Conservation (phyloP, 2,888 invertebrate species). For the Actias luna region DNA sequence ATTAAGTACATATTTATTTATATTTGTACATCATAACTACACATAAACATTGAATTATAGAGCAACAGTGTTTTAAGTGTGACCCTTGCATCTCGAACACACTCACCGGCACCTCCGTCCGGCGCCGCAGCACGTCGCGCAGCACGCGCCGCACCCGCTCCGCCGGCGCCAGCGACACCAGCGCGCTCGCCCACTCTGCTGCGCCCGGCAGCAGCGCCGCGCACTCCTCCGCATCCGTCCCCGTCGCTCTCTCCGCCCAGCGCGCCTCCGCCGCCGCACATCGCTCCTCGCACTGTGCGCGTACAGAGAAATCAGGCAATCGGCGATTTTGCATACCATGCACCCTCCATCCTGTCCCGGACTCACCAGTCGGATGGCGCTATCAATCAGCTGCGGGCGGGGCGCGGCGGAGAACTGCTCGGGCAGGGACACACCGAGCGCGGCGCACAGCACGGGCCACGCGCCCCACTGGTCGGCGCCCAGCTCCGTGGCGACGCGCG, state of each 20-base stretch:
- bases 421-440: conserved; percentile 32
- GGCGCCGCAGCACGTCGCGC: conserved; percentile 24
- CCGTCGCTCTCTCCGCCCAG: conserved; percentile 22
- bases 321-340: no score
- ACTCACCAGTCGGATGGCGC: conserved; percentile 23
- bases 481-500: conserved; percentile 35
- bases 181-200: conserved; percentile 16
- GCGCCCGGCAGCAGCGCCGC: conserved; percentile 18
- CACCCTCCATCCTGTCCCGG: background rate
- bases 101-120: conserved; percentile 25
- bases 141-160: conserved; percentile 28
- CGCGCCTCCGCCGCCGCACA: conserved; percentile 40
- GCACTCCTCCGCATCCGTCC: background rate
- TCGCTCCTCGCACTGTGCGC: conserved; percentile 39
- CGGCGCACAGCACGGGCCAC: conserved; percentile 29
- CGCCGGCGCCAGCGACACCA: conserved; percentile 32
- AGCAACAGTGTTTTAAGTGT: no score
- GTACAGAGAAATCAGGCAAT: background rate
- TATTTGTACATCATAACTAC: no score
- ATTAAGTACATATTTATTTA: no score
- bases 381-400: conserved; percentile 18
- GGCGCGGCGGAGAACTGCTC: conserved; percentile 20
- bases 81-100: conserved; percentile 4
- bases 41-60: no score
- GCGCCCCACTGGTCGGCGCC: conserved; percentile 29